Evolutionary conservation across 2,888 invertebrate species (phyloP).

Genomic region (Idaea dimidiata): DNA sequence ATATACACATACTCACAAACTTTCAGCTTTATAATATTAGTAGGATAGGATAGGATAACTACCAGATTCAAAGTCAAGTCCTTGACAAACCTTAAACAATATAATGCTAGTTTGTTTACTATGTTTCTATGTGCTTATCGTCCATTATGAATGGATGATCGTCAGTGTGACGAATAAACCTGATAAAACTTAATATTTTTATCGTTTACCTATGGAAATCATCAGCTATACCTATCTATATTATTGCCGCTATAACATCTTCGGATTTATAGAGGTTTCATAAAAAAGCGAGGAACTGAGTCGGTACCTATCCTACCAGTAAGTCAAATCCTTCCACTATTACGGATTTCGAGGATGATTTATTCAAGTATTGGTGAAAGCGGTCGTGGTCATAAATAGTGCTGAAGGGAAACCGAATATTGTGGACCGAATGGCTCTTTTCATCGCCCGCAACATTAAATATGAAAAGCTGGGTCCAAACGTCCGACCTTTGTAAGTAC

Average conservation of each 20-base stretch:
- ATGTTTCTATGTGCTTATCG: background rate
- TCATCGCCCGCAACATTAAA: conserved; percentile 48
- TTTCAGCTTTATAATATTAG: no score
- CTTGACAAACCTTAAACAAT: no score
- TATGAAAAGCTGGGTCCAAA: conserved; percentile 43
- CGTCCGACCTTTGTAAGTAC: conserved; percentile 31
- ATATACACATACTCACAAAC: no score
- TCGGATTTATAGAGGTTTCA: background rate
- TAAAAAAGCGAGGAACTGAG: background rate
- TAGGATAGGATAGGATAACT: no score
- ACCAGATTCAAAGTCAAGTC: no score
- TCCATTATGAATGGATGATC: no score
- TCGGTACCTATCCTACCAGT: conserved; percentile 12
- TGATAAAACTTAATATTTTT: background rate
- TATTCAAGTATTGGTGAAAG: conserved; percentile 29
- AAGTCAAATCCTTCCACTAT: conserved; percentile 26
- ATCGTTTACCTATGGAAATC: background rate
- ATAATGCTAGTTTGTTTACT: no score
- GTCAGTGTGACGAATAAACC: background rate
- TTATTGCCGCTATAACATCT: background rate
- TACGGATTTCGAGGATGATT: conserved; percentile 26
- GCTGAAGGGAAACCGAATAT: conserved; percentile 32
- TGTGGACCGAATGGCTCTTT: conserved; percentile 36
- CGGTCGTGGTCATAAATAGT: conserved; percentile 28
- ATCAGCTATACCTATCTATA: background rate